phyloP scores from a whole-genome alignment of 1,140 invertebrate genomes.

The Caerostris darwini region DNA sequence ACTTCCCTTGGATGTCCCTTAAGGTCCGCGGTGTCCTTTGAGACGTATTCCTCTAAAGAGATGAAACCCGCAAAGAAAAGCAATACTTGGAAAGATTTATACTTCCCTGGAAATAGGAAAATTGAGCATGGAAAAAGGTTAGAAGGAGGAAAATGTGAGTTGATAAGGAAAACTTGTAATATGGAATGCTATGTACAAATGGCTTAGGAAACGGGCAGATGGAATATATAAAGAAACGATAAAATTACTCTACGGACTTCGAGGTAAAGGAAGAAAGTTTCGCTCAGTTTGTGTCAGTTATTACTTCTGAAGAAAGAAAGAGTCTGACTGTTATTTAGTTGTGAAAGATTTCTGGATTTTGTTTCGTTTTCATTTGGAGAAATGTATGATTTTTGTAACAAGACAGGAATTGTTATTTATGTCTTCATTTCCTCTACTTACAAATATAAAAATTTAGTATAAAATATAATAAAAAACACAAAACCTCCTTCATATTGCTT shows the following conservation, averaged over 20 bases:
- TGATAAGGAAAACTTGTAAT: no score
- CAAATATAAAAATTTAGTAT: no score
- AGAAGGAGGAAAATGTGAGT: no score
- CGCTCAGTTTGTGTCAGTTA: neutral
- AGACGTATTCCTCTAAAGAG: no score
- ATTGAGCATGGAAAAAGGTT: neutral
- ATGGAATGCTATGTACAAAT: neutral
- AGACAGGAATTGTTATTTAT: no score
- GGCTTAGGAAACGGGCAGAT: neutral
- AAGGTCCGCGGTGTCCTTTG: neutral
- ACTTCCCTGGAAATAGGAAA: neutral
- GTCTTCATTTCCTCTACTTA: no score
- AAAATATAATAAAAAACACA: no score
- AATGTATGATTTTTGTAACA: no score
- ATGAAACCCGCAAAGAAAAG: neutral
- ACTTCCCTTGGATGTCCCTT: neutral
- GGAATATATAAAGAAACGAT: neutral
- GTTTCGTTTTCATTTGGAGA: neutral
- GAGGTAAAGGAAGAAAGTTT: neutral
- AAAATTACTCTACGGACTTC: neutral
- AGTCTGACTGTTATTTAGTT: neutral
- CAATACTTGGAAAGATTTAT: neutral
- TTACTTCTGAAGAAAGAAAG: neutral
- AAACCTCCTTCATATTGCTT: no score
- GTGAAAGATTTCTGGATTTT: neutral